A percentile compares a stretch with the other conserved stretches of the same genome.
These are phyloP conservation scores for Tetraodon nigroviridis DNA, from an alignment of 2,113 vertebrate species.

Conservation along the genomic window DNA sequence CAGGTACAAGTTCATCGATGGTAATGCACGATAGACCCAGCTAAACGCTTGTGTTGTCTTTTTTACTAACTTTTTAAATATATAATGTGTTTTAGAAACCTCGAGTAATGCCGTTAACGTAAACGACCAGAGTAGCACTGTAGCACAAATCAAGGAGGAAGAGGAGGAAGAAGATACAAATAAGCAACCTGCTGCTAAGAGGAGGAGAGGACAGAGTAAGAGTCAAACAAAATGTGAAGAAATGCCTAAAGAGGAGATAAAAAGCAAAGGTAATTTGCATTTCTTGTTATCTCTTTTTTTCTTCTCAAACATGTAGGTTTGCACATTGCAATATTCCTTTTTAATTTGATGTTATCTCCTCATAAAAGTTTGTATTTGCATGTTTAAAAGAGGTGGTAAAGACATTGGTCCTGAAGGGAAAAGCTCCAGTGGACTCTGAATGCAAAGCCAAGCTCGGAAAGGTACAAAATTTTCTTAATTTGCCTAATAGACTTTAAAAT, in stretches of 20 bases:
- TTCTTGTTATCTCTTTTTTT: neutral
- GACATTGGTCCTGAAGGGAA: constrained; percentile 84
- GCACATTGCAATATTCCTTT: neutral
- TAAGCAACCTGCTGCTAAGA: constrained; percentile 61
- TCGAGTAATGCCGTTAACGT: neutral
- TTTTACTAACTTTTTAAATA: too few relatives aligned
- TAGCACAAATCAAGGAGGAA: constrained; percentile 59
- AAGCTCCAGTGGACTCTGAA: constrained; percentile 83
- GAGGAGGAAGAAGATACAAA: constrained; percentile 47
- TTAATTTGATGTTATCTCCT: neutral
- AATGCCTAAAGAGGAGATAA: constrained; percentile 38
- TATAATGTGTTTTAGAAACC: too few relatives aligned
- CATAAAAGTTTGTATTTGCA: constrained; percentile 2
- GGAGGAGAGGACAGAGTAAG: constrained; percentile 46
- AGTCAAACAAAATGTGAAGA: constrained; percentile 39
- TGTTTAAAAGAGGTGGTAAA: constrained; percentile 74
- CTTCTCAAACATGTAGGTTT: too few relatives aligned
- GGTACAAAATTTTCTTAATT: constrained; percentile 55
- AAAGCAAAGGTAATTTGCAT: constrained; percentile 52
- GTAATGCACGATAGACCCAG: too few relatives aligned
- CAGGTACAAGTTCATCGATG: constrained; percentile 36
- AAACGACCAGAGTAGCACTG: neutral
- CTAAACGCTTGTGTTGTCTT: neutral
- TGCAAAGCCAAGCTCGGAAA: constrained; percentile 81
- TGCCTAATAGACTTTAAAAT: neutral